Conservation (phyloP, 2,797 vertebrate species). For the Oreochromis mossambicus region DNA sequence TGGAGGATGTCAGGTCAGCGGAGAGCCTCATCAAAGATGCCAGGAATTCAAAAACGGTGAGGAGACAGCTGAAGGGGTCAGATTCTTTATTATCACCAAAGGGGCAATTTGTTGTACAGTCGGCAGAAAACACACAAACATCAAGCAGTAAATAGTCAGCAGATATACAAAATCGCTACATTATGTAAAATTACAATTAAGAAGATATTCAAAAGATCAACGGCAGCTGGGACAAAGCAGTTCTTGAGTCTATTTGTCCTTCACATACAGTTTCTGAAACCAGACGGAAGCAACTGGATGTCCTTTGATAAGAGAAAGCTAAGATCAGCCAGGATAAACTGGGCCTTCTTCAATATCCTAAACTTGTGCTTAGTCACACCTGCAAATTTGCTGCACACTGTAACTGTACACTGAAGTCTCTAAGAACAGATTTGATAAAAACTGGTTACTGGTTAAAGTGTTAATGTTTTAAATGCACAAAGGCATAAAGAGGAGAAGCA, state of each 20-base stretch:
- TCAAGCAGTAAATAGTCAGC: not conserved
- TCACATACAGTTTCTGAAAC: not conserved
- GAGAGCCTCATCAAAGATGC: conserved; percentile 93
- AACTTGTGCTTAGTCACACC: not conserved
- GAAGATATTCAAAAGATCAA: not conserved
- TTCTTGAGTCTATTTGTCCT: not conserved
- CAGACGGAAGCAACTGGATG: not conserved
- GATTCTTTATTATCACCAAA: not conserved
- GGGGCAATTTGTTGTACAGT: not conserved
- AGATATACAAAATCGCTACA: not conserved
- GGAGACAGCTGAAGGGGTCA: conserved; percentile 3
- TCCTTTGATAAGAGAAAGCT: not conserved
- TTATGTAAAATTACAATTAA: not conserved
- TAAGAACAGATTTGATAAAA: not conserved
- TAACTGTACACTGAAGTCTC: not conserved
- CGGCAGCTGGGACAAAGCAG: not conserved
- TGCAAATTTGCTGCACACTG: not conserved
- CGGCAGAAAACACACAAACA: not conserved
- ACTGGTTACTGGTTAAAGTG: not conserved
- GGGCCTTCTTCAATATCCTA: not conserved
- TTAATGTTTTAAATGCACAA: not conserved
- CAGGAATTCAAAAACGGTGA: conserved; percentile 96
- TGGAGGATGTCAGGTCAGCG: conserved; percentile 89
- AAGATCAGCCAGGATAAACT: not conserved
- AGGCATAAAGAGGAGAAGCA: not conserved